Conservation (phyloP, 2,888 invertebrate species). For the Oegoconia quadripuncta region DNA sequence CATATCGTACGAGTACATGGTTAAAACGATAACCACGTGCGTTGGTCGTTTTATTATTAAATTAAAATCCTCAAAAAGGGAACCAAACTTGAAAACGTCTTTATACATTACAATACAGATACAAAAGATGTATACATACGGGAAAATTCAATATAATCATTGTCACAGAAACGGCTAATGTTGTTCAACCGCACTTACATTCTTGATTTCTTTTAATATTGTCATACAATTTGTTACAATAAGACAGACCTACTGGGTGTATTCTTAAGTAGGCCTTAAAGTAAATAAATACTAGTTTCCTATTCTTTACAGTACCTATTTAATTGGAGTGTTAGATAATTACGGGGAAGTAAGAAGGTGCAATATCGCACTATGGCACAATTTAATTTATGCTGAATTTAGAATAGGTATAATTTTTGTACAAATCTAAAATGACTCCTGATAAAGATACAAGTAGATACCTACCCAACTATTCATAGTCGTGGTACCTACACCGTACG, state of each 20-base stretch:
- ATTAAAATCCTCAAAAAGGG: too few relatives aligned
- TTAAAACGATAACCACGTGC: too few relatives aligned
- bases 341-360: slow-evolving; percentile 33
- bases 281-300: slow-evolving; percentile 42
- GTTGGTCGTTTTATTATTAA: too few relatives aligned
- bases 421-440: too few relatives aligned
- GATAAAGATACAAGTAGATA: slow-evolving; percentile 1
- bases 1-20: too few relatives aligned
- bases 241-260: slow-evolving; percentile 36
- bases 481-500: slow-evolving; percentile 34
- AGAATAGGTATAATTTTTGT: too few relatives aligned
- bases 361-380: slow-evolving; percentile 30
- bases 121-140: slow-evolving; percentile 9
- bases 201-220: slow-evolving; percentile 31
- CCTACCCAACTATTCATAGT: too few relatives aligned
- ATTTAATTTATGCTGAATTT: slow-evolving; percentile 4
- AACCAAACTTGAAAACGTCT: background rate
- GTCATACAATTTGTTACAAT: slow-evolving; percentile 32
- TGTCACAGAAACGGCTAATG: slow-evolving; percentile 15
- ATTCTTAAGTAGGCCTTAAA: slow-evolving; percentile 31
- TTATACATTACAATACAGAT: slow-evolving; percentile 3
- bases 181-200: slow-evolving; percentile 18
- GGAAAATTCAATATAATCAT: background rate
- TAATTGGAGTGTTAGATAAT: slow-evolving; percentile 27
- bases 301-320: slow-evolving; percentile 21